Evolutionary conservation across 2,888 invertebrate species (phyloP).

Genomic region (Ganaspis brasiliensis): DNA sequence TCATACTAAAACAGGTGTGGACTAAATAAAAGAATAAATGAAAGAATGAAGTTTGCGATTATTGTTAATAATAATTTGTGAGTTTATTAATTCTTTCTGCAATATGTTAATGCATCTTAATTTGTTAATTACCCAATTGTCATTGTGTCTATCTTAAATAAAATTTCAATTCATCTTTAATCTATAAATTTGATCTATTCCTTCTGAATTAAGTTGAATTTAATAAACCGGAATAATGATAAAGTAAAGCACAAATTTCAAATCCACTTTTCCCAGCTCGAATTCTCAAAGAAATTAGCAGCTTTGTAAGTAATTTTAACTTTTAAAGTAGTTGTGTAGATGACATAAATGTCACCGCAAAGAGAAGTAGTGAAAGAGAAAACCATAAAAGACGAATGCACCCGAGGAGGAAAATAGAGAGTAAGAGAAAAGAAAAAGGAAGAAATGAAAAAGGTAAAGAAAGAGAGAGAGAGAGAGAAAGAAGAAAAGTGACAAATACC

Average conservation of each 20-base stretch:
- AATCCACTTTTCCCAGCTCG: neutral
- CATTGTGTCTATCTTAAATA: too few relatives aligned
- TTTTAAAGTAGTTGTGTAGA: neutral
- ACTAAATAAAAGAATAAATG: too few relatives aligned
- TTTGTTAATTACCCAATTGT: too few relatives aligned
- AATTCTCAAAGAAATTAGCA: neutral
- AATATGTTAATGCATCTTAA: too few relatives aligned
- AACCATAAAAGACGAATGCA: neutral
- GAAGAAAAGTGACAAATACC: conserved; percentile 5
- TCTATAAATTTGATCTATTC: too few relatives aligned
- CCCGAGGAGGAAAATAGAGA: neutral
- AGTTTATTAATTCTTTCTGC: too few relatives aligned
- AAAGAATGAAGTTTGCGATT: too few relatives aligned
- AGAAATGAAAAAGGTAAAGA: neutral
- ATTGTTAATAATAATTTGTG: too few relatives aligned
- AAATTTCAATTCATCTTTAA: too few relatives aligned
- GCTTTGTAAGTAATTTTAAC: neutral
- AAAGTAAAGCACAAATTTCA: neutral
- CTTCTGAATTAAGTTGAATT: too few relatives aligned
- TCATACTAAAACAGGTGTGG: too few relatives aligned
- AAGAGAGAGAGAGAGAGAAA: neutral
- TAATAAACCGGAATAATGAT: neutral
- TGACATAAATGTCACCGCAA: neutral
- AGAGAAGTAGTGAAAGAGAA: neutral
- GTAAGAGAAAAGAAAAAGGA: neutral